Evolutionary conservation across 2,888 invertebrate species (phyloP).

Genomic region (Xestia xanthographa): DNA sequence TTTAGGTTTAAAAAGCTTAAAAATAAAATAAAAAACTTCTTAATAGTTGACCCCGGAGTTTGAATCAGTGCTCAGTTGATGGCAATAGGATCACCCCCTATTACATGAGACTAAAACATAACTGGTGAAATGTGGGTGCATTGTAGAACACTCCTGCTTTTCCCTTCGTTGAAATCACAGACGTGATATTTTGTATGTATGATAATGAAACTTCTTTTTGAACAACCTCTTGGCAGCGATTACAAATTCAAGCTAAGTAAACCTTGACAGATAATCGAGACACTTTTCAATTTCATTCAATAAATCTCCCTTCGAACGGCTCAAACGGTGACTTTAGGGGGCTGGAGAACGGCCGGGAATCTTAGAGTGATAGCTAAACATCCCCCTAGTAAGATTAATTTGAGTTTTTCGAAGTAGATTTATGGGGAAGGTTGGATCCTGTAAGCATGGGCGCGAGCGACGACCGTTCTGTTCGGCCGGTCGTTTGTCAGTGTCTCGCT

Average conservation of each 20-base stretch:
- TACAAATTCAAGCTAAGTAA: constrained; percentile 42
- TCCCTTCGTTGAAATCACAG: background rate
- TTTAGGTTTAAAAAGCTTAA: no score
- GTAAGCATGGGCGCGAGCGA: constrained; percentile 75
- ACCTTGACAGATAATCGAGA: constrained; percentile 46
- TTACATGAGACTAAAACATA: background rate
- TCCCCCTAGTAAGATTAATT: constrained; percentile 82
- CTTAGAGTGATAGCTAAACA: constrained; percentile 71
- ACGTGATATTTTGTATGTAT: background rate
- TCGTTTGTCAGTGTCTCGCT: constrained; percentile 85
- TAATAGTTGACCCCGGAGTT: background rate
- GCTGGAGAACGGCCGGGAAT: constrained; percentile 48
- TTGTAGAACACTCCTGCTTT: background rate
- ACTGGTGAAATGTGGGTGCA: background rate
- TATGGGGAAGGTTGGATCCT: constrained; percentile 79
- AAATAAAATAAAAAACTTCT: no score
- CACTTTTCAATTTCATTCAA: constrained; percentile 66
- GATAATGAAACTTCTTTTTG: background rate
- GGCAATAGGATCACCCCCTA: background rate
- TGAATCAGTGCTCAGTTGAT: background rate
- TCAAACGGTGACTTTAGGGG: constrained; percentile 51
- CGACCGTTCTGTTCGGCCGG: constrained; percentile 76
- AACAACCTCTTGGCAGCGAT: constrained; percentile 1
- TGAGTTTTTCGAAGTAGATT: constrained; percentile 85
- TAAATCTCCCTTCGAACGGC: constrained; percentile 58